Percentiles rank a stretch among this genome's conserved stretches.
Evolutionary conservation across 2,113 vertebrate genomes (phyloP).

Genomic region (human): DNA sequence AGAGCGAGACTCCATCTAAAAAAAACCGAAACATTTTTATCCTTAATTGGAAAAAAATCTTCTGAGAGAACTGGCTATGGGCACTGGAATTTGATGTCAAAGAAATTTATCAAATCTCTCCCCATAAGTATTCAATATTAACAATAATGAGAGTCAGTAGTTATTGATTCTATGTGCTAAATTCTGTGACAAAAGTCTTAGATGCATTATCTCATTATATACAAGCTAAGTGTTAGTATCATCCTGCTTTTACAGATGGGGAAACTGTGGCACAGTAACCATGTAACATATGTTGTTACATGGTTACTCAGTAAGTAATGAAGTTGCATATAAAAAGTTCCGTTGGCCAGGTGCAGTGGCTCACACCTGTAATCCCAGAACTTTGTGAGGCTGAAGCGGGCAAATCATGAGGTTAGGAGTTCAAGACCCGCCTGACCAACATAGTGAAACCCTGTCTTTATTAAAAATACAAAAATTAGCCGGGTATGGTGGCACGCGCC

Average conservation of each 20-base stretch:
- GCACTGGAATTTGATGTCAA: not conserved
- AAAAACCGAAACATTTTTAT: not conserved
- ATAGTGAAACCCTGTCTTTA: too few species aligned
- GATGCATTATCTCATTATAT: not conserved
- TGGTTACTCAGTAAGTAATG: not conserved
- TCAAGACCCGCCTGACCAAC: too few species aligned
- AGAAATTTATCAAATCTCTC: not conserved
- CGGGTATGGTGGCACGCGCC: too few species aligned
- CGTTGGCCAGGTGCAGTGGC: not conserved
- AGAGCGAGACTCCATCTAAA: too few species aligned
- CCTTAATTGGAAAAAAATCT: not conserved
- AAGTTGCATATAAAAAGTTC: not conserved
- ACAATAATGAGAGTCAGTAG: not conserved
- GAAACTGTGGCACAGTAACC: not conserved
- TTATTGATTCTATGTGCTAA: not conserved
- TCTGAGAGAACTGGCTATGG: not conserved
- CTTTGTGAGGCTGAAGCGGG: too few species aligned
- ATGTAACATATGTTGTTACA: not conserved
- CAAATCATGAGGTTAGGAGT: too few species aligned
- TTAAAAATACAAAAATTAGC: too few species aligned
- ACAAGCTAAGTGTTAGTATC: not conserved
- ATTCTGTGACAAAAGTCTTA: not conserved
- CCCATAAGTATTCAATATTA: not conserved
- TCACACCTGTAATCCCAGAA: too few species aligned
- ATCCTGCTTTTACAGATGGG: not conserved